A percentile compares a stretch with the other conserved stretches of the same genome.
Evolutionary conservation across 1,140 invertebrate species (phyloP).

Genomic region (Drusus annulatus): DNA sequence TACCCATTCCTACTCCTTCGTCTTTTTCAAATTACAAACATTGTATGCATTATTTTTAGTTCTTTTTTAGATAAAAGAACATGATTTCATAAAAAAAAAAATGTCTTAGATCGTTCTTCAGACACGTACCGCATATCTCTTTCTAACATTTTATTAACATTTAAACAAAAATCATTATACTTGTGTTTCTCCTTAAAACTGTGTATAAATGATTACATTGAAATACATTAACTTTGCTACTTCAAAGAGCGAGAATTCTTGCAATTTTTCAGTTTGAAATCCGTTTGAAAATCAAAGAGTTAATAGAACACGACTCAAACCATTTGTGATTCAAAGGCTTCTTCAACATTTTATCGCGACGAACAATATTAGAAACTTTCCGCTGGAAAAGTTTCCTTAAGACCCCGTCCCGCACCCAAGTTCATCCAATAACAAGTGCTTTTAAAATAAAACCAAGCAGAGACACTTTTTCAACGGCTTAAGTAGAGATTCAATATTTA

Average conservation of each 20-base stretch:
- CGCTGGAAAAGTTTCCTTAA: constrained; percentile 11
- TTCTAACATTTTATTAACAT: no score
- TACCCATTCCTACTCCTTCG: neutral
- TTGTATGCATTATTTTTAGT: no score
- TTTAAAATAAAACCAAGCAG: constrained; percentile 1
- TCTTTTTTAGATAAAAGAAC: no score
- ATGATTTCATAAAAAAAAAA: no score
- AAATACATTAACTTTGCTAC: neutral
- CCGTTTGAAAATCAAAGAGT: constrained; percentile 25
- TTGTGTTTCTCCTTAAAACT: no score
- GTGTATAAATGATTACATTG: neutral
- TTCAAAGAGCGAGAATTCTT: neutral
- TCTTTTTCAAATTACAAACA: no score
- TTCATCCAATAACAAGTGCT: neutral
- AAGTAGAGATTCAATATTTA: constrained; percentile 4
- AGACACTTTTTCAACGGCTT: neutral
- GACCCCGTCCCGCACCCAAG: constrained; percentile 2
- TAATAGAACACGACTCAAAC: constrained; percentile 7
- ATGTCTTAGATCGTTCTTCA: no score
- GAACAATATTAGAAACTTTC: constrained; percentile 40
- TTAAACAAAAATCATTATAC: no score
- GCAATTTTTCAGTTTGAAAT: neutral
- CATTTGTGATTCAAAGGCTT: constrained; percentile 3
- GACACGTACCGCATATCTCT: no score
- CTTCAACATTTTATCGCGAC: constrained; percentile 9